Percentiles rank a stretch among this genome's conserved stretches.
phyloP scores from a whole-genome alignment of 2,797 vertebrate species.

The Mus spretus region DNA sequence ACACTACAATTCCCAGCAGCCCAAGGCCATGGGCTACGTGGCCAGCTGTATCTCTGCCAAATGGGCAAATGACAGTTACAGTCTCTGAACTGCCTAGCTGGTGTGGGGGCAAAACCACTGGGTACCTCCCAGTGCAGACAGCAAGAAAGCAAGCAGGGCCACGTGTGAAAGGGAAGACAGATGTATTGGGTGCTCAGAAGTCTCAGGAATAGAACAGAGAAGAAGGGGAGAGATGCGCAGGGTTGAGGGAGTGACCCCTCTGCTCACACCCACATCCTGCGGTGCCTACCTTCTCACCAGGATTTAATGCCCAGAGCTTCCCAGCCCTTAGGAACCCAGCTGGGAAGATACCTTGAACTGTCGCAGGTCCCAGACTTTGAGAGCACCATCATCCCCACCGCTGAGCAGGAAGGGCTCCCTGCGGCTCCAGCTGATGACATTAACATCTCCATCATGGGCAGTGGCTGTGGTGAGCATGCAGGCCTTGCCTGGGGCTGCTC shows the following conservation, averaged over 20 bases:
- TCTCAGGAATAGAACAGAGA: not conserved
- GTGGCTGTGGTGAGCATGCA: slow-evolving; percentile 93
- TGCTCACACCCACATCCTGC: not conserved
- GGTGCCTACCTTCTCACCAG: not conserved
- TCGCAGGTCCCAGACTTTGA: slow-evolving; percentile 96
- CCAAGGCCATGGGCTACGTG: rapidly evolving
- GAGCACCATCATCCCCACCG: slow-evolving; percentile 94
- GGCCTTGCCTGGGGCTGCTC: slow-evolving; percentile 91
- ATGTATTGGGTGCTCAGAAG: not conserved
- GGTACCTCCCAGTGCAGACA: not conserved
- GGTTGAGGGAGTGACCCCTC: not conserved
- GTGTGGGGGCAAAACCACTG: not conserved
- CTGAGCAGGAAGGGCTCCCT: slow-evolving; percentile 95
- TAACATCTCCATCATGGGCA: slow-evolving; percentile 93
- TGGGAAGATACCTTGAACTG: slow-evolving; percentile 92
- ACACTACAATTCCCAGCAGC: not conserved
- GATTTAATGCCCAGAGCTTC: not conserved
- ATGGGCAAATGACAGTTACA: rapidly evolving
- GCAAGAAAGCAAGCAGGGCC: not conserved
- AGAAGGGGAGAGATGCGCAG: not conserved
- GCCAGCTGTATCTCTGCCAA: not conserved
- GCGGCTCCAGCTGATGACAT: slow-evolving; percentile 96
- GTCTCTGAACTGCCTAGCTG: not conserved
- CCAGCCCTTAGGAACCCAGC: not conserved
- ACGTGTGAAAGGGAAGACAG: not conserved